Base-by-base conservation (phyloP, 2,113 vertebrate genomes). In the Halcyon malimbica region DNA sequence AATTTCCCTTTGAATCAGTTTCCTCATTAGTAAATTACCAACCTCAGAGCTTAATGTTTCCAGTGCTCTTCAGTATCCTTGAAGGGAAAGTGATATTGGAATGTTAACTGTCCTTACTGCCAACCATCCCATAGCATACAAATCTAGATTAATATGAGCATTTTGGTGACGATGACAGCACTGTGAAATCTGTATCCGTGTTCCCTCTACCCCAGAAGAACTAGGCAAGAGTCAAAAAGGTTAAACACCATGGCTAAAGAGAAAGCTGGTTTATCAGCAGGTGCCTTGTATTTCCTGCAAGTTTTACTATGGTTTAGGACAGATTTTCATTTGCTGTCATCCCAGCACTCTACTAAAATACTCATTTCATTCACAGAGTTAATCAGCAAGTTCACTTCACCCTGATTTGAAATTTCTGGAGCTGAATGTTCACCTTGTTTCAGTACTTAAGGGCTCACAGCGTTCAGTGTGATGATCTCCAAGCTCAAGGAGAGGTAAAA, bases 1-100 rank as follows among this genome's bases (percentile, higher is more conserved):
- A 76, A 96, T 96, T 94, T 92, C 89, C 71, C 92, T 89, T 64
- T 73, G 83, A 95, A 90, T 94, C 81, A 91, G 80, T 69, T 81
- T 89, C 35, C 90, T 95, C 95, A 92, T 95, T 92, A 95, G 90
- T 92, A 87, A 93, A 96, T 93, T 79, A 87, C 53, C 5, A 39
- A 56, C 74, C 80, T 93, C 94, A 53, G 75, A 92, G 80, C 74
- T 96, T 96, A 97, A 94, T 94, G 96, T 46, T 89, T 90, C 80
- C 69, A 50, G 1, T 21, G 89, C 65, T 96, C 92, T 93, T 95
- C 81, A 26, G 62, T 63, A 75, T 46, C 96, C 94, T 96, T 96
- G 95, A 93, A 87, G 21, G 86, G 56, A 69, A 87, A 82, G 53
- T 16, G 73, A 74, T 89, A 68, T 8, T 69, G 91, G 77, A 42